Evolutionary conservation across 2,113 vertebrate genomes (phyloP).

Genomic region (Anoura caudifer): DNA sequence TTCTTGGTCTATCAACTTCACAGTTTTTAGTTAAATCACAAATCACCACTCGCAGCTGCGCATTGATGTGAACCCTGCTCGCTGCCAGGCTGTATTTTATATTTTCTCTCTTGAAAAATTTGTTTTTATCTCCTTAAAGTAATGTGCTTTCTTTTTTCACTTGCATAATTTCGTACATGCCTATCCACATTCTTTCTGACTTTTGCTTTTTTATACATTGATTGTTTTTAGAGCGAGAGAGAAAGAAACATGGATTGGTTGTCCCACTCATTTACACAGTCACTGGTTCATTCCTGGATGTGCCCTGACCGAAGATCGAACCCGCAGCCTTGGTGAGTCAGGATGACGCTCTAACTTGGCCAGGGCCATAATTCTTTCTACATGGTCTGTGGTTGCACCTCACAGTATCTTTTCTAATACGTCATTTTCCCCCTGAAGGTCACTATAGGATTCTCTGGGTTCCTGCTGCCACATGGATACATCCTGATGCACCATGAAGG

Average conservation of each 20-base stretch:
- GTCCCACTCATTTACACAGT: too few relatives aligned
- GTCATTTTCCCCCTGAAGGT: neutral
- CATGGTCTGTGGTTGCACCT: neutral
- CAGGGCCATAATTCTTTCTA: neutral
- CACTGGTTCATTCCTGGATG: too few relatives aligned
- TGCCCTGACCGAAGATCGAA: too few relatives aligned
- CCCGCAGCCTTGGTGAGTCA: too few relatives aligned
- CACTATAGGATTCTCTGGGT: neutral
- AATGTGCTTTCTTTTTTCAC: neutral
- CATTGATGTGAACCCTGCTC: neutral
- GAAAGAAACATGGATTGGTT: too few relatives aligned
- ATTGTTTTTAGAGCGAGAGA: too few relatives aligned
- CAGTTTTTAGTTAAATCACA: neutral
- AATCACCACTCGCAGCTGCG: neutral
- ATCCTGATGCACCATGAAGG: neutral
- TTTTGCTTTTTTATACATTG: too few relatives aligned
- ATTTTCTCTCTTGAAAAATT: neutral
- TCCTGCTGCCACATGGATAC: neutral
- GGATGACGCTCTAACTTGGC: too few relatives aligned
- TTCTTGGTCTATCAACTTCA: neutral
- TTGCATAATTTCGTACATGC: neutral
- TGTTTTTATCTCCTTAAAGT: neutral
- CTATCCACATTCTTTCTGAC: too few relatives aligned
- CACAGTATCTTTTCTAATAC: neutral
- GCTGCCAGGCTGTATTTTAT: neutral